These are phyloP conservation scores for Channa argus DNA, from an alignment of 2,113 vertebrate species.

Conservation along the genomic window DNA sequence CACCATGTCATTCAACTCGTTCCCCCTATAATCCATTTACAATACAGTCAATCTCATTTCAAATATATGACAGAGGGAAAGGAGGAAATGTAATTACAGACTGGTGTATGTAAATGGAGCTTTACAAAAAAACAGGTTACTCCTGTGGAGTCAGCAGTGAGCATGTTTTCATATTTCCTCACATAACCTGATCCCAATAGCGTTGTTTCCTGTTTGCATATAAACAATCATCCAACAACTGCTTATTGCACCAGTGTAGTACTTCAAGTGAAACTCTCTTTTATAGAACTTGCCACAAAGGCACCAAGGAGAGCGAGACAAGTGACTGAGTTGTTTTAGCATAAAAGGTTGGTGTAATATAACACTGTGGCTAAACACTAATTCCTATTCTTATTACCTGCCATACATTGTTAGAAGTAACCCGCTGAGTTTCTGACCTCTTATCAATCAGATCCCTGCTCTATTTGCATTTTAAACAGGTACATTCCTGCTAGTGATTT, in stretches of 20 bases:
- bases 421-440: neutral
- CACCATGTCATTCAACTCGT: slow-evolving; percentile 35
- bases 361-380: no score
- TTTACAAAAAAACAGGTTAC: slow-evolving; percentile 50
- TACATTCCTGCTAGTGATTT: no score
- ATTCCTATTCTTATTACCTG: no score
- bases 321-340: neutral
- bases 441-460: neutral
- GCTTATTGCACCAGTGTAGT: neutral
- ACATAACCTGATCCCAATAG: slow-evolving; percentile 31
- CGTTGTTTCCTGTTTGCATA: slow-evolving; percentile 30
- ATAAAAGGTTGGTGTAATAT: neutral
- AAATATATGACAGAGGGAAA: slow-evolving; percentile 22
- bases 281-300: neutral
- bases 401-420: neutral
- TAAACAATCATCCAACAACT: slow-evolving; percentile 11
- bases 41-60: slow-evolving; percentile 30
- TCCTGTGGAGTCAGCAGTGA: slow-evolving; percentile 1
- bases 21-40: slow-evolving; percentile 49
- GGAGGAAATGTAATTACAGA: slow-evolving; percentile 37
- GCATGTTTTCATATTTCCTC: slow-evolving; percentile 46
- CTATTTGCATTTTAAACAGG: neutral
- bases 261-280: neutral
- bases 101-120: slow-evolving; percentile 42
- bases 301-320: neutral